Evolutionary conservation across 2,888 invertebrate species (phyloP).

Genomic region (Arge pagana): DNA sequence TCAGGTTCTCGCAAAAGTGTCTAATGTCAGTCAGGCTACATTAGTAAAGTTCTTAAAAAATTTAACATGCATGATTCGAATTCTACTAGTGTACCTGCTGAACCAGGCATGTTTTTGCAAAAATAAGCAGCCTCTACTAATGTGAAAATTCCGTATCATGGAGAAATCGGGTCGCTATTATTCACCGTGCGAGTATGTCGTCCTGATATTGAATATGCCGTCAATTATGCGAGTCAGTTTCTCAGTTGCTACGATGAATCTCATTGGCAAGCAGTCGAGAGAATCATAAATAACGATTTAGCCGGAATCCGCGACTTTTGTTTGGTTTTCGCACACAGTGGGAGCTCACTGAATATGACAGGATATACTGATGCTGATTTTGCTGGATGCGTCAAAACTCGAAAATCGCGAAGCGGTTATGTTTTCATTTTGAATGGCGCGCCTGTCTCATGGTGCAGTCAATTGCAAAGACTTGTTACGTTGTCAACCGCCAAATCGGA

Average conservation of each 20-base stretch:
- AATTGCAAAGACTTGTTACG: conserved; percentile 16
- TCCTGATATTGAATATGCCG: background rate
- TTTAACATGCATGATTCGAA: conserved; percentile 23
- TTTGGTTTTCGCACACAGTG: too few relatives aligned
- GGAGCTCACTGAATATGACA: too few relatives aligned
- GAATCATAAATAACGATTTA: conserved; percentile 15
- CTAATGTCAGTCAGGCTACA: too few relatives aligned
- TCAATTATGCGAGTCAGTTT: conserved; percentile 23
- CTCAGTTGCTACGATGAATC: too few relatives aligned
- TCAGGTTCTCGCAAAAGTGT: too few relatives aligned
- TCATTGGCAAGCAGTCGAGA: too few relatives aligned
- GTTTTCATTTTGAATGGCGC: conserved; percentile 11
- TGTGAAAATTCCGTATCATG: too few relatives aligned
- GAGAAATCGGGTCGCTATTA: too few relatives aligned
- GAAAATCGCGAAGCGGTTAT: conserved; percentile 23
- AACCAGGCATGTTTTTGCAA: background rate
- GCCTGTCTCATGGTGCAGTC: conserved; percentile 20
- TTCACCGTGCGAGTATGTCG: background rate
- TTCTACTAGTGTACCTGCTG: background rate
- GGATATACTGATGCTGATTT: conserved; percentile 27
- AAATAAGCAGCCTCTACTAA: too few relatives aligned
- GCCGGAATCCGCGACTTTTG: too few relatives aligned
- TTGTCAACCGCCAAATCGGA: conserved; percentile 22
- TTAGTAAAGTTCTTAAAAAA: conserved; percentile 17
- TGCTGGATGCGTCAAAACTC: conserved; percentile 4